Evolutionary conservation across 2,888 invertebrate species (phyloP), one percentile per base, ranked within the genome.

Genomic region (Orthosia incerta): DNA sequence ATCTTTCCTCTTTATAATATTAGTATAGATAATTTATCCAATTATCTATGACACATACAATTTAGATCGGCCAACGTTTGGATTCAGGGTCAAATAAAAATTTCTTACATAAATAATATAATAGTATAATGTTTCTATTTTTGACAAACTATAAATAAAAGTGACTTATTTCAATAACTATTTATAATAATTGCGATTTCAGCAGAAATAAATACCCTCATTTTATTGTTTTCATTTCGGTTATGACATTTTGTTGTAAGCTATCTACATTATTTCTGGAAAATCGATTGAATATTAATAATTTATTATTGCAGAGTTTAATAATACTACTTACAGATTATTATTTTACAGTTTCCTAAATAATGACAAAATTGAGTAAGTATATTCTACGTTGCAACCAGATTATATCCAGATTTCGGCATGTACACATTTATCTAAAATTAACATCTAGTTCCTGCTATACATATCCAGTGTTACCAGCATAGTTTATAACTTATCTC

Each of bases 351-450:
- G 31, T 53, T 13, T 4, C 39, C 26, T 80, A 65, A 59, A 51
- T 78, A 55, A 66, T 15, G 15, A 65, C 62, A 13, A 46, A 65
- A 72, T 60, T 61, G 31, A 68, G n/a, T 82, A 53, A 69, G 18
- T 71, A 70, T 51, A 67, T 64, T 67, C 20, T 82, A 63, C 53
- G 26, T 55, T 67, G 60, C n/a, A 70, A 53, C 59, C 26, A 75
- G 59, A 74, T 71, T 61, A 39, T 26, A 61, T 74, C 60, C 61
- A 71, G 65, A 69, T 50, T 79, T 79, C 64, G 66, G 73, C 65
- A 77, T 71, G 53, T 74, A 74, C 62, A 77, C 31, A 64, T 59
- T 73, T 50, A 77, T 74, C 71, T 72, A 69, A 70, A 83, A 83
- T 69, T 73, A 73, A 71, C 57, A 56, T 71, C 61, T 76, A 65